Evolutionary conservation across 2,888 invertebrate species (phyloP), one percentile per base, ranked within the genome.

Genomic region (Linnaemya vulpina): DNA sequence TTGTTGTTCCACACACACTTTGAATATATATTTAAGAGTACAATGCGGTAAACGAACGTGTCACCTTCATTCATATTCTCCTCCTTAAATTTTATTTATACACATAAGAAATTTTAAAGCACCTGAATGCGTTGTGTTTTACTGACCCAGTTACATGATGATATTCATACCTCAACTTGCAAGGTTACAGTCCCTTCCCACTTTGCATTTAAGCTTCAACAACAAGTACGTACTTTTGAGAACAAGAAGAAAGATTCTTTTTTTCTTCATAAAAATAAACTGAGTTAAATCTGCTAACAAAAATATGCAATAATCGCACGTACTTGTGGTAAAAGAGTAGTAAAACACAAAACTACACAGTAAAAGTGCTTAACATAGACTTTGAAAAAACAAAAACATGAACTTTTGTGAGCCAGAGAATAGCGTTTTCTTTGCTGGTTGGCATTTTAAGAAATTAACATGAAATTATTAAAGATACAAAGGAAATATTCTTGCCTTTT

Each of bases 121-220:
- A 83, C 76, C 65, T 73, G 76, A 77, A 75, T 79, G 60, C 67
- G 70, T 71, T 60, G 79, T 71, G 75, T 79, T 75, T 79, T 51
- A 79, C 79, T 85, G 85, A 85, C 85, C 85, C 78, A 85, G 85
- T 78, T 85, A 70, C 82, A 82, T 85, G 85, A 82, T 71, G 63
- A 51, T 77, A 76, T 83, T 73, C 65, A 77, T 73, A 83, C 51
- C 76, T 67, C 76, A 77, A 76, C 65, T 60, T 51, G 67, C 85
- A 85, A 85, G 85, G 85, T 79, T 78, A 78, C 82, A 78, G 70
- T 71, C 58, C 22, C 58, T 71, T 40, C 17, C 25, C 49, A 20
- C 15, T 71, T 40, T 46, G 51, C 43, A 30, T 43, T 60, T 49
- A 76, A 73, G 46, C 51, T 11, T n/a, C 60, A 63, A 78, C 73